Conservation (phyloP, 2,113 vertebrate species). For the Tupaia tana region DNA sequence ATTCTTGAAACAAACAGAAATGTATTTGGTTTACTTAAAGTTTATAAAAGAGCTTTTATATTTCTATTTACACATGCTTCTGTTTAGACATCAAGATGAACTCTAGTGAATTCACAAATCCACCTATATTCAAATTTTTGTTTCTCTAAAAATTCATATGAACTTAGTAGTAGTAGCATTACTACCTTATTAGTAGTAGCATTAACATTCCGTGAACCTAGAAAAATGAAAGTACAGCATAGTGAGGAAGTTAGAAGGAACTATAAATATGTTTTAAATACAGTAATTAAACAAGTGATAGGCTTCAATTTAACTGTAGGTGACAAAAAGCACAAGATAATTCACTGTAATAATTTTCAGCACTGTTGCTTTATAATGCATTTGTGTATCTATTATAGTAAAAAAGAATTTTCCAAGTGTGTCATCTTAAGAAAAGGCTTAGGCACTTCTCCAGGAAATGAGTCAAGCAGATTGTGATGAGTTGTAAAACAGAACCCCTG, state of each 20-base stretch:
- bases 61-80: neutral
- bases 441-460: constrained; percentile 49
- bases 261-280: too few species aligned
- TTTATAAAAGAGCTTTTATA: neutral
- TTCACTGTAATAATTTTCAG: too few species aligned
- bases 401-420: constrained; percentile 60
- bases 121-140: neutral
- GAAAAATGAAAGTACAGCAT: too few species aligned
- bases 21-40: neutral
- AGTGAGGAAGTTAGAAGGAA: too few species aligned
- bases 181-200: neutral
- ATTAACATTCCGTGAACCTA: neutral
- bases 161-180: too few species aligned
- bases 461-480: constrained; percentile 68
- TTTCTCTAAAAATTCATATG: neutral
- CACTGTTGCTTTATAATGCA: too few species aligned
- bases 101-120: constrained; percentile 20
- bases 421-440: constrained; percentile 53
- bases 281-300: too few species aligned
- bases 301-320: too few species aligned
- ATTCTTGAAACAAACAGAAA: neutral
- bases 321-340: too few species aligned
- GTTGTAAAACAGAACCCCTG: constrained; percentile 66
- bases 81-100: too few species aligned
- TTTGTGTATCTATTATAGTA: constrained; percentile 36